Conservation (phyloP, 1,140 invertebrate genomes). For the Lethrus apterus region DNA sequence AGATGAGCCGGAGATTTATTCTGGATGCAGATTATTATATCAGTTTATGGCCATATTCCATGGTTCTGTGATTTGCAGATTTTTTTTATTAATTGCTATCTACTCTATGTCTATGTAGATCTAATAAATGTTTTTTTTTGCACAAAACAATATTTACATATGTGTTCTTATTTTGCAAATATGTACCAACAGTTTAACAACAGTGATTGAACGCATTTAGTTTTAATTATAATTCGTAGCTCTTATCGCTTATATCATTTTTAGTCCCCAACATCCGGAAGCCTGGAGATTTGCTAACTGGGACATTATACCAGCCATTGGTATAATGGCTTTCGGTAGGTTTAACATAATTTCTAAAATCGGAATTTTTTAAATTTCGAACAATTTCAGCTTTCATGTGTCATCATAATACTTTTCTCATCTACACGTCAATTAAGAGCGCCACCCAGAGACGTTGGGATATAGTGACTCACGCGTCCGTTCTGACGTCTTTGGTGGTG, state of each 20-base stretch:
- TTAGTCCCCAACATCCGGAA: conserved; percentile 57
- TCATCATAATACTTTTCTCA: conserved; percentile 83
- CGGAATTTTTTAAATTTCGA: background rate
- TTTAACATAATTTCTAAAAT: conserved; percentile 9
- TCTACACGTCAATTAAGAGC: conserved; percentile 74
- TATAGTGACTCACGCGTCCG: conserved; percentile 73
- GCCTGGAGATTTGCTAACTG: conserved; percentile 69
- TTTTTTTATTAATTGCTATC: too few species aligned
- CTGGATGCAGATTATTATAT: too few species aligned
- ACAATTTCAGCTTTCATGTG: conserved; percentile 77
- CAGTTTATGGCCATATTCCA: too few species aligned
- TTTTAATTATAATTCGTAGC: background rate
- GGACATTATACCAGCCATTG: conserved; percentile 72
- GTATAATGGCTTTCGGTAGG: conserved; percentile 80
- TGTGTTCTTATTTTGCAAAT: too few species aligned
- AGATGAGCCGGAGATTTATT: too few species aligned
- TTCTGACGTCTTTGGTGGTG: conserved; percentile 64
- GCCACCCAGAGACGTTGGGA: conserved; percentile 74
- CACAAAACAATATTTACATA: too few species aligned
- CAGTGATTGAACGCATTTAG: background rate
- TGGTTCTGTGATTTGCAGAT: too few species aligned
- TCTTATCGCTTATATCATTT: conserved; percentile 21
- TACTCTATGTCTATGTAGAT: too few species aligned
- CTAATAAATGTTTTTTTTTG: too few species aligned
- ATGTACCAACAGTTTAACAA: background rate